A percentile compares a stretch with the other conserved stretches of the same genome.
phyloP scores from a whole-genome alignment of 2,888 invertebrate species.

The Lypha dubia region DNA sequence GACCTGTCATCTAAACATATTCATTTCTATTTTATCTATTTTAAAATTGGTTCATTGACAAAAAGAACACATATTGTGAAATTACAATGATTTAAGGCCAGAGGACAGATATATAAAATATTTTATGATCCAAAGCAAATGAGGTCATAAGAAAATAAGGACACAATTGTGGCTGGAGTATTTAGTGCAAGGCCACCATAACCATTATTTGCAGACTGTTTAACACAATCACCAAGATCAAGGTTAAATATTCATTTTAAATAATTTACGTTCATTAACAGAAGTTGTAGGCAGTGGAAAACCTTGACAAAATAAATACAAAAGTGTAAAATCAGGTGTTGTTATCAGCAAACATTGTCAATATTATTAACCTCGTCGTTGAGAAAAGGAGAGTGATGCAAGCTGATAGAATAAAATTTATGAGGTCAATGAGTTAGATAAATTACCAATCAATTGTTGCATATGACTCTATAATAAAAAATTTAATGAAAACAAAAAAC shows the following conservation, averaged over 20 bases:
- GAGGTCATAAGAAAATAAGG: conserved; percentile 73
- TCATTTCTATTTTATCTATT: too few species aligned
- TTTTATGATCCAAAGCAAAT: conserved; percentile 71
- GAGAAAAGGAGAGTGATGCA: neutral
- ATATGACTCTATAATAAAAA: too few species aligned
- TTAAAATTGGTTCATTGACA: too few species aligned
- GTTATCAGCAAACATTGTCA: neutral
- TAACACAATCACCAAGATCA: conserved; percentile 58
- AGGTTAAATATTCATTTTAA: conserved; percentile 53
- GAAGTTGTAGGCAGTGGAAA: conserved; percentile 50
- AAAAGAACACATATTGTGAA: neutral
- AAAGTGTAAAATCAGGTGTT: conserved; percentile 9
- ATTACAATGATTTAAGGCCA: neutral
- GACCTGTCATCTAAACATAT: too few species aligned
- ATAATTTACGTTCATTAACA: too few species aligned
- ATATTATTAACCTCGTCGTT: neutral
- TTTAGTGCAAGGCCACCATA: conserved; percentile 64
- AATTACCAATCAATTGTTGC: neutral
- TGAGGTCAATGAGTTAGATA: conserved; percentile 42
- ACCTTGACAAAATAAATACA: conserved; percentile 33
- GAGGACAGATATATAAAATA: conserved; percentile 24
- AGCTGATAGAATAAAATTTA: conserved; percentile 44
- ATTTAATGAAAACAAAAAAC: neutral
- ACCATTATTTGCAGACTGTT: conserved; percentile 12
- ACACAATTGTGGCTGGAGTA: conserved; percentile 61